phyloP scores from a whole-genome alignment of 2,797 vertebrate species.

The Hozukius guyotensis region DNA sequence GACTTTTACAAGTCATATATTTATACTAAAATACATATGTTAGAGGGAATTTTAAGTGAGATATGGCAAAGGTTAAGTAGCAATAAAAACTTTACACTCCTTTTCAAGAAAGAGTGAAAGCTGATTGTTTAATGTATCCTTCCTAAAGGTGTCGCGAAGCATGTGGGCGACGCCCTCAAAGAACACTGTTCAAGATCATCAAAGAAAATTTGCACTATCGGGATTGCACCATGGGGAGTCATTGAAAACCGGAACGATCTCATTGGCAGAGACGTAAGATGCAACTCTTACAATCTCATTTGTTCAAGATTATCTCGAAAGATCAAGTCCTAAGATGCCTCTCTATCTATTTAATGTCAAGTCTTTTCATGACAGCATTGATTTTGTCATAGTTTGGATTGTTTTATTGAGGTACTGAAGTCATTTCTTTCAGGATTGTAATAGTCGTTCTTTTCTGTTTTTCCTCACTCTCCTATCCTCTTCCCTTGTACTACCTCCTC shows the following conservation, averaged over 20 bases:
- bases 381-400: background rate
- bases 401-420: background rate
- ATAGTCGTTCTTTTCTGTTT: too few species aligned
- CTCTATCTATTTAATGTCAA: background rate
- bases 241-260: conserved; percentile 99
- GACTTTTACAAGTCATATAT: background rate
- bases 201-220: conserved; percentile 98
- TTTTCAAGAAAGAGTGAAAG: background rate
- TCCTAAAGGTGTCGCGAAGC: conserved; percentile 91
- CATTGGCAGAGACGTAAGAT: conserved; percentile 96
- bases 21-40: background rate
- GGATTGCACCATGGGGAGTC: conserved; percentile 97
- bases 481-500: background rate
- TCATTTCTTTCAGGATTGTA: background rate
- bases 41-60: background rate
- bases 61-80: background rate
- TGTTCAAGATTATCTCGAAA: background rate
- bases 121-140: background rate
- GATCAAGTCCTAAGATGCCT: background rate
- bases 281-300: background rate
- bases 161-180: conserved; percentile 97
- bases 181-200: conserved; percentile 96
- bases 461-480: too few species aligned
- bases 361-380: background rate
- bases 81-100: background rate